A percentile compares a stretch with the other conserved stretches of the same genome.
Evolutionary conservation across 2,797 vertebrate genomes (phyloP).

Genomic region (Pempheris klunzingeri): DNA sequence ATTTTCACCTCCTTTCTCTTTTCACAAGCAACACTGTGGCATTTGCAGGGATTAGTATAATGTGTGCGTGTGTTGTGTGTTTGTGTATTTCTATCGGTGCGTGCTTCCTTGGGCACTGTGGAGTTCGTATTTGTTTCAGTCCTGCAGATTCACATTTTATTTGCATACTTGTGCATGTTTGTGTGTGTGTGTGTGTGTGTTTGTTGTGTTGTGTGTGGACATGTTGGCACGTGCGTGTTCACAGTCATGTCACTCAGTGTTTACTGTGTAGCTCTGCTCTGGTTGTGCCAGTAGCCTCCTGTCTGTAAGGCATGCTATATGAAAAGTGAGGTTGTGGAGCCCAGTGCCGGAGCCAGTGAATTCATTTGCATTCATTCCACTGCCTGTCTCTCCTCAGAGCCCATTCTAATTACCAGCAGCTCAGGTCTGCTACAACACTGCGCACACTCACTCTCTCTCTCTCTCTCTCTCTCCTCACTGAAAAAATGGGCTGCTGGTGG

Average conservation of each 20-base stretch:
- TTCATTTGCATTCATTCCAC: slow-evolving; percentile 87
- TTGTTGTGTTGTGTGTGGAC: slow-evolving; percentile 15
- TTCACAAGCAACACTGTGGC: slow-evolving; percentile 72
- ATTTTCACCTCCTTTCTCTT: slow-evolving; percentile 61
- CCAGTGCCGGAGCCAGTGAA: slow-evolving; percentile 79
- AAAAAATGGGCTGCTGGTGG: slow-evolving; percentile 68
- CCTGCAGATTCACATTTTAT: slow-evolving; percentile 50
- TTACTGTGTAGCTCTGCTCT: slow-evolving; percentile 58
- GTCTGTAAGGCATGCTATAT: slow-evolving; percentile 78
- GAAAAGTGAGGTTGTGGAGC: slow-evolving; percentile 78
- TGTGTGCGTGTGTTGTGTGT: slow-evolving; percentile 39
- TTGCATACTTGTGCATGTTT: slow-evolving; percentile 30
- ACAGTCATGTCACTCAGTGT: slow-evolving; percentile 65
- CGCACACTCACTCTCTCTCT: slow-evolving; percentile 58
- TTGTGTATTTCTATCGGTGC: slow-evolving; percentile 31
- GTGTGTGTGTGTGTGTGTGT: slow-evolving; percentile 12
- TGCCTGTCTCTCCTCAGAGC: slow-evolving; percentile 83
- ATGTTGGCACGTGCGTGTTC: slow-evolving; percentile 46
- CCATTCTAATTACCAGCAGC: slow-evolving; percentile 86
- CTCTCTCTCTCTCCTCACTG: slow-evolving; percentile 41
- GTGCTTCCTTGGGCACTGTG: slow-evolving; percentile 16
- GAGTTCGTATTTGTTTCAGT: slow-evolving; percentile 57
- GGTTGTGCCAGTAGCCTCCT: slow-evolving; percentile 74
- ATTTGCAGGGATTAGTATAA: slow-evolving; percentile 76
- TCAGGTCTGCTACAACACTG: slow-evolving; percentile 79